These are phyloP conservation scores for Torymus tubicola DNA, from an alignment of 2,888 invertebrate genomes.

Conservation along the genomic window DNA sequence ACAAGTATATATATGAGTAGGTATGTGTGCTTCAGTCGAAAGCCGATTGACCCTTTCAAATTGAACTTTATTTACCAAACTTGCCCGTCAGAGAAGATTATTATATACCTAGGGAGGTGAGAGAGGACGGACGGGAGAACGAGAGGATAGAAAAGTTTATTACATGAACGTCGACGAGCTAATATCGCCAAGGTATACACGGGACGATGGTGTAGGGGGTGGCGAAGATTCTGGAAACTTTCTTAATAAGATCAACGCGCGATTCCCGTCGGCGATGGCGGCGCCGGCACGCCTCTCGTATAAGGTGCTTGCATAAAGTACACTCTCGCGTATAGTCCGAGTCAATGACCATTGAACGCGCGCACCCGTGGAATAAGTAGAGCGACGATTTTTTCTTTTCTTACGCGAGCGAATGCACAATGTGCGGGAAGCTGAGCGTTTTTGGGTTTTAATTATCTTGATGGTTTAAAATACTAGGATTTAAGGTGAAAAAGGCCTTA, in stretches of 20 bases:
- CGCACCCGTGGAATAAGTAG: background rate
- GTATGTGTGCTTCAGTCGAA: background rate
- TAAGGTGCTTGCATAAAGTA: slow-evolving; percentile 48
- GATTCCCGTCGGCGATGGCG: slow-evolving; percentile 14
- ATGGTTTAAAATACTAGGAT: too few relatives aligned
- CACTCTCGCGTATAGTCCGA: slow-evolving; percentile 24
- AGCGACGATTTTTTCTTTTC: background rate
- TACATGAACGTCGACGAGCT: slow-evolving; percentile 42
- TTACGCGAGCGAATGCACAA: background rate
- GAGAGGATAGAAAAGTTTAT: slow-evolving; percentile 50
- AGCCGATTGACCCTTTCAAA: slow-evolving; percentile 34
- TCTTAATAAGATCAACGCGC: slow-evolving; percentile 56
- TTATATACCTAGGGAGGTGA: slow-evolving; percentile 29
- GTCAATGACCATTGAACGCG: slow-evolving; percentile 41
- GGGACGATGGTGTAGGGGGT: too few relatives aligned
- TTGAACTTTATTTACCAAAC: slow-evolving; percentile 48
- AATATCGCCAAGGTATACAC: slow-evolving; percentile 48
- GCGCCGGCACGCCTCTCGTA: slow-evolving; percentile 11
- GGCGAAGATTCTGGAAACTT: slow-evolving; percentile 47
- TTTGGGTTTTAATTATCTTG: too few relatives aligned
- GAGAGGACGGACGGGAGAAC: too few relatives aligned
- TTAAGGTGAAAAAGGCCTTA: too few relatives aligned
- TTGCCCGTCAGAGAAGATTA: slow-evolving; percentile 31
- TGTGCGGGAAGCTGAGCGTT: too few relatives aligned
- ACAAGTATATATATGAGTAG: too few relatives aligned